Percentiles rank a stretch among this genome's conserved stretches.
These are phyloP conservation scores for Pyrochroa serraticornis DNA, from an alignment of 2,888 invertebrate genomes.

Conservation along the genomic window DNA sequence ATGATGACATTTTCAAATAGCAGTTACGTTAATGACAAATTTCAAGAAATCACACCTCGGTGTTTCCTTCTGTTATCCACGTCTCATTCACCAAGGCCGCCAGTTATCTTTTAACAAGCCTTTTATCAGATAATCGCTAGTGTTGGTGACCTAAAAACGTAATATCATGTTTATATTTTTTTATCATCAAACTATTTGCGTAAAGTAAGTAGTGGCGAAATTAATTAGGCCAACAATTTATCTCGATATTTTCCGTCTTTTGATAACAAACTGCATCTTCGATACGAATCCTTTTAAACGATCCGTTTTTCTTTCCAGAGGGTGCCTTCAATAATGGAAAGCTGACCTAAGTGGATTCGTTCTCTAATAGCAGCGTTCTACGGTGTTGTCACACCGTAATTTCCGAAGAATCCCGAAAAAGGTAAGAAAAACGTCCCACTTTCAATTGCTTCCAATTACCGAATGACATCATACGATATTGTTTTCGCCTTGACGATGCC, in stretches of 20 bases:
- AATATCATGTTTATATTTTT: constrained; percentile 16
- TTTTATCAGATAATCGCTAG: constrained; percentile 24
- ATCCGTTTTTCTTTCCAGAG: constrained; percentile 9
- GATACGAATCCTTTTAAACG: constrained; percentile 2
- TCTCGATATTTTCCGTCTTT: constrained; percentile 2
- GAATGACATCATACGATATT: constrained; percentile 13
- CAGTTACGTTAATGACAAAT: no score
- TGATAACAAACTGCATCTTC: background rate
- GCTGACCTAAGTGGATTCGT: constrained; percentile 36
- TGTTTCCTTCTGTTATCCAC: no score
- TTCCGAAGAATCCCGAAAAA: constrained; percentile 1
- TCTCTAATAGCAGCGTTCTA: constrained; percentile 10
- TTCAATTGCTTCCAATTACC: background rate
- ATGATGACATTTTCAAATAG: no score
- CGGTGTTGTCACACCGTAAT: background rate
- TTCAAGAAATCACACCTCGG: no score
- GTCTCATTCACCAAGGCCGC: background rate
- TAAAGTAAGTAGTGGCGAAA: constrained; percentile 14
- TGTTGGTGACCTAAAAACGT: constrained; percentile 21
- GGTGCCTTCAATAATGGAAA: constrained; percentile 33
- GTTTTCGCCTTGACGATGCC: constrained; percentile 2
- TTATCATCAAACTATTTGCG: background rate
- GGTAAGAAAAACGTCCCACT: constrained; percentile 4
- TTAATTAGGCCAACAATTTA: constrained; percentile 10
- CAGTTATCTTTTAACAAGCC: constrained; percentile 14